These are phyloP conservation scores for Caenorhabditis panamensis DNA, from an alignment of 2,888 invertebrate genomes.

Conservation along the genomic window DNA sequence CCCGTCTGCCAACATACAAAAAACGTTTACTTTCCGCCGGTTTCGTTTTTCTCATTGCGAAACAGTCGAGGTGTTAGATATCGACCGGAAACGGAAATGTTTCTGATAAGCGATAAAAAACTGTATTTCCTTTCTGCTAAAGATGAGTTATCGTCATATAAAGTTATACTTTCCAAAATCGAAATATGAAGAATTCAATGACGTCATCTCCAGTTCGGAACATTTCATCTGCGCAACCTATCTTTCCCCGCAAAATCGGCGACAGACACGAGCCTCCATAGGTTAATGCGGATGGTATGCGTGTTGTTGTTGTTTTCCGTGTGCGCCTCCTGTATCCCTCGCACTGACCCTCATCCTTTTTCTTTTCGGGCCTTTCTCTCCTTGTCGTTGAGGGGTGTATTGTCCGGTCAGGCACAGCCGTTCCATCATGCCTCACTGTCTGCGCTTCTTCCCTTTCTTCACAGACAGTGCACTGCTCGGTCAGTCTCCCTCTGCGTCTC, in stretches of 20 bases:
- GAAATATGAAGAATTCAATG: slow-evolving; percentile 1
- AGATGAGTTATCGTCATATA: too few species aligned
- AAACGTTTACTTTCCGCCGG: too few species aligned
- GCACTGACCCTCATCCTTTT: slow-evolving; percentile 50
- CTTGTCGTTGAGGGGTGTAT: slow-evolving; percentile 5
- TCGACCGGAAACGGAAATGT: too few species aligned
- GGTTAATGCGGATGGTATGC: slow-evolving; percentile 47
- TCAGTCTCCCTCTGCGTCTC: slow-evolving; percentile 35
- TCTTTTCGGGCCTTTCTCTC: slow-evolving; percentile 1
- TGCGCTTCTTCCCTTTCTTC: slow-evolving; percentile 19
- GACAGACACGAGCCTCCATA: slow-evolving; percentile 38
- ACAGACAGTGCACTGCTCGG: slow-evolving; percentile 48
- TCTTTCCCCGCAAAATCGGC: slow-evolving; percentile 14
- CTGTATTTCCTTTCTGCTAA: too few species aligned
- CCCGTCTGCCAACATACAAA: too few species aligned
- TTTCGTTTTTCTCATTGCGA: not conserved
- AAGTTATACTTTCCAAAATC: too few species aligned
- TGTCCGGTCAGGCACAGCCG: slow-evolving; percentile 48
- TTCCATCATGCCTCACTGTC: slow-evolving; percentile 30
- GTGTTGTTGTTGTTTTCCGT: slow-evolving; percentile 47
- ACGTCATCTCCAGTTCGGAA: not conserved
- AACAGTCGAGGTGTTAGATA: too few species aligned
- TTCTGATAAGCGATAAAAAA: too few species aligned
- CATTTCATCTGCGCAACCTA: slow-evolving; percentile 5
- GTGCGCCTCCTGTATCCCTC: slow-evolving; percentile 34